Conservation (phyloP, 2,797 vertebrate species). For the Pseudomugil gertrudae region DNA sequence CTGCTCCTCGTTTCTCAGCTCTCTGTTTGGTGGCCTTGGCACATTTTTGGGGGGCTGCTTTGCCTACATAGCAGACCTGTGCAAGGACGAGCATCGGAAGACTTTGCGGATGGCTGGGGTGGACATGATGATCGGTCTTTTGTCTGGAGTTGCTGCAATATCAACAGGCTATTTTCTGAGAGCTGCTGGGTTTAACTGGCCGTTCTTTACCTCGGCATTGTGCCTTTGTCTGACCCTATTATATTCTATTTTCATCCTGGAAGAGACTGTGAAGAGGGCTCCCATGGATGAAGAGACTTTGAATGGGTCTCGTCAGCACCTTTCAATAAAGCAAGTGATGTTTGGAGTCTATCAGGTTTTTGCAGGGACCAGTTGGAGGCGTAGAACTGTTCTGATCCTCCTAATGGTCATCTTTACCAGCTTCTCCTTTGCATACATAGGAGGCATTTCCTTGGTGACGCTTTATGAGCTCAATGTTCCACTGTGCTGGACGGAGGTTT, state of each 20-base stretch:
- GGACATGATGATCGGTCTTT: slow-evolving; percentile 91
- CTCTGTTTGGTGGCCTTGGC: slow-evolving; percentile 88
- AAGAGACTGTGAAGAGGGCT: slow-evolving; percentile 77
- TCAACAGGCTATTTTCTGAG: slow-evolving; percentile 91
- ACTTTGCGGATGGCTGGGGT: slow-evolving; percentile 90
- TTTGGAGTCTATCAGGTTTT: slow-evolving; percentile 86
- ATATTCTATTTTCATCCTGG: slow-evolving; percentile 87
- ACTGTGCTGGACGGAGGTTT: slow-evolving; percentile 93
- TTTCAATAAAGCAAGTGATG: slow-evolving; percentile 78
- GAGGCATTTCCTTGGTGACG: slow-evolving; percentile 82
- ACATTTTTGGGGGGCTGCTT: slow-evolving; percentile 92
- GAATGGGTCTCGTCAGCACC: slow-evolving; percentile 38
- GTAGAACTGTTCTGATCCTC: slow-evolving; percentile 76
- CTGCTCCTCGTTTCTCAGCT: slow-evolving; percentile 78
- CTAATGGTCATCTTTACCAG: slow-evolving; percentile 84
- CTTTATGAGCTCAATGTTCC: slow-evolving; percentile 92
- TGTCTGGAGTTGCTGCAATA: slow-evolving; percentile 87
- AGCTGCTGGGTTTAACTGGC: slow-evolving; percentile 89
- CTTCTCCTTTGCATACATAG: slow-evolving; percentile 82
- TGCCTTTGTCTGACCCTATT: slow-evolving; percentile 81
- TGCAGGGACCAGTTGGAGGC: slow-evolving; percentile 71
- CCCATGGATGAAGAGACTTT: slow-evolving; percentile 9
- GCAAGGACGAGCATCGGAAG: slow-evolving; percentile 84
- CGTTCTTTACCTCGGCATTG: slow-evolving; percentile 82
- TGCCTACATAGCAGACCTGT: slow-evolving; percentile 90